Conservation (phyloP, 1,140 invertebrate species). For the Schlechtendalia chinensis region DNA sequence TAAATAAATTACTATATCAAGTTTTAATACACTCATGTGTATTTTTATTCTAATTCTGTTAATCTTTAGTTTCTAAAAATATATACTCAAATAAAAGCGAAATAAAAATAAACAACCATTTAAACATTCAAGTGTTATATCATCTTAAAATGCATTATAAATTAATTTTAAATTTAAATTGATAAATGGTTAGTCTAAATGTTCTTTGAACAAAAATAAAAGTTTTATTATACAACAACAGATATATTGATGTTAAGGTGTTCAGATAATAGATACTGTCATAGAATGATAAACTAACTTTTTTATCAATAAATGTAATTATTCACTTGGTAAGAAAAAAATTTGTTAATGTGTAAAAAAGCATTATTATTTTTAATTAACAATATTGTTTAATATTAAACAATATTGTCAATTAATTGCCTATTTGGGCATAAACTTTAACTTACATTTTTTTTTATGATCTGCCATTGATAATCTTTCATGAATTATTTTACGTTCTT, state of each 20-base stretch:
- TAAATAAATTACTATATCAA: neutral
- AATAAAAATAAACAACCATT: neutral
- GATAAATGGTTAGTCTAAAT: too few relatives aligned
- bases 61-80: neutral
- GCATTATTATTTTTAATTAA: conserved; percentile 21
- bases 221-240: too few relatives aligned
- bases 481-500: conserved; percentile 83
- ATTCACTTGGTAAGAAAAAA: neutral
- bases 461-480: conserved; percentile 67
- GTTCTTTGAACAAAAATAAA: too few relatives aligned
- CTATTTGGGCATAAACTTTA: neutral
- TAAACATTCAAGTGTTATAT: too few relatives aligned
- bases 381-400: too few relatives aligned
- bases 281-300: neutral
- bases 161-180: too few relatives aligned
- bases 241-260: neutral
- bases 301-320: neutral
- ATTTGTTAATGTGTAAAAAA: neutral
- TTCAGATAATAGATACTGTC: neutral
- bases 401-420: too few relatives aligned
- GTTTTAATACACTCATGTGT: neutral
- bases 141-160: too few relatives aligned
- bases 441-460: conserved; percentile 56
- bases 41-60: neutral
- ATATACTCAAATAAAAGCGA: neutral